Evolutionary conservation across 2,888 invertebrate genomes (phyloP), one percentile per base, ranked within the genome.

Genomic region (Parnassius apollo): DNA sequence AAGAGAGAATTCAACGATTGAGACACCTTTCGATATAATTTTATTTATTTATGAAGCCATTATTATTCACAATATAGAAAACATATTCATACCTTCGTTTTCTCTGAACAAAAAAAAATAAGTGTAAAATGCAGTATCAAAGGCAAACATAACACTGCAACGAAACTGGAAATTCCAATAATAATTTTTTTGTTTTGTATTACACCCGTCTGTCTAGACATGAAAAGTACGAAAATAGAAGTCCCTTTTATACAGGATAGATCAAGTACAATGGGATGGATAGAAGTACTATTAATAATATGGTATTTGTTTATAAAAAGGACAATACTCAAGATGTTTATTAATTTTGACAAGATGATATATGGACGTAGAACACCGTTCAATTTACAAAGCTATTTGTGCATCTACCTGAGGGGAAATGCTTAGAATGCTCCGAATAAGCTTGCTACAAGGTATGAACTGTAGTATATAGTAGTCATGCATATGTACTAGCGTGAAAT

Each of bases 181-280:
- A 52, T 12, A 35, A 35, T 35, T 57, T n/a, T 46, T 46, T 46
- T 35, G 46, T 48, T 55, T 45, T 18, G 55, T 45, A 22, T 45
- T 22, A 35, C 46, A 48, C 35, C 9, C n/a, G 35, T n/a, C 11
- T 46, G 46, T 57, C 57, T 57, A 57, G 48, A 57, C 57, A 4
- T 35, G 35, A 7, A 46, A 46, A 12, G 4, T 35, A 35, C 35
- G 35, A 7, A 35, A 35, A 35, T 35, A 35, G 7, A 35, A 35
- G 7, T 35, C 4, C 35, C 35, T 7, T 35, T 13, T 45, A 45
- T 12, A 10, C 45, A 45, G 1, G 9, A 45, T 45, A 3, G 8
- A 4, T 35, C 4, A 1, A 35, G 35, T 35, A 35, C 7, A 35
- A 35, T 35, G 4, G 35, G 35, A 35, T 35, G 7, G 35, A 7